phyloP scores from a whole-genome alignment of 2,797 vertebrate species.

The Loris lydekkerianus region DNA sequence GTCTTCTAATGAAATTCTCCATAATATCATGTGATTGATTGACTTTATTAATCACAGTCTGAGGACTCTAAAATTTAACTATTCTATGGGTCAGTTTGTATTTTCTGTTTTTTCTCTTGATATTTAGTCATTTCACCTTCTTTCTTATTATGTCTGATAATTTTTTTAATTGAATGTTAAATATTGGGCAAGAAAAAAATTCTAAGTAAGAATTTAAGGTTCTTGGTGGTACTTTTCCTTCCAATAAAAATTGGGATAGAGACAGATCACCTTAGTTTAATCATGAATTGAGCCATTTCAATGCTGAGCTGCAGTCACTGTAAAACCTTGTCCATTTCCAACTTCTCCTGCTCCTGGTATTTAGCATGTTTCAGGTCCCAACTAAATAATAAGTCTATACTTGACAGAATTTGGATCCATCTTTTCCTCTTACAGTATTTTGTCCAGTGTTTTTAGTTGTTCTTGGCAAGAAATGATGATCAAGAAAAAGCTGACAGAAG shows the following conservation, averaged over 20 bases:
- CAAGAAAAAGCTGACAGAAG: background rate
- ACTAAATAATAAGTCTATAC: background rate
- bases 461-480: background rate
- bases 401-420: background rate
- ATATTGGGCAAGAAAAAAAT: background rate
- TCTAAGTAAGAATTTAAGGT: conserved; percentile 24
- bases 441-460: background rate
- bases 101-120: conserved; percentile 28
- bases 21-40: background rate
- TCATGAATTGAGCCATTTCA: background rate
- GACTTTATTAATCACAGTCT: background rate
- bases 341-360: background rate
- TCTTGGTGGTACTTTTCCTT: background rate
- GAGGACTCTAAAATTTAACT: background rate
- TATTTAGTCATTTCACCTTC: conserved; percentile 8
- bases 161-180: background rate
- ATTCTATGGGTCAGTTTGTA: background rate
- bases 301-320: background rate
- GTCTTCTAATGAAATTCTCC: background rate
- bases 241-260: background rate
- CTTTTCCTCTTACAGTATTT: background rate
- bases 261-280: background rate
- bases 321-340: background rate
- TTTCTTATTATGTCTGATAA: background rate
- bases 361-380: background rate